Percentiles rank a stretch among this genome's conserved stretches.
Evolutionary conservation across 1,140 invertebrate species (phyloP).

Genomic region (Drosophila dunni): DNA sequence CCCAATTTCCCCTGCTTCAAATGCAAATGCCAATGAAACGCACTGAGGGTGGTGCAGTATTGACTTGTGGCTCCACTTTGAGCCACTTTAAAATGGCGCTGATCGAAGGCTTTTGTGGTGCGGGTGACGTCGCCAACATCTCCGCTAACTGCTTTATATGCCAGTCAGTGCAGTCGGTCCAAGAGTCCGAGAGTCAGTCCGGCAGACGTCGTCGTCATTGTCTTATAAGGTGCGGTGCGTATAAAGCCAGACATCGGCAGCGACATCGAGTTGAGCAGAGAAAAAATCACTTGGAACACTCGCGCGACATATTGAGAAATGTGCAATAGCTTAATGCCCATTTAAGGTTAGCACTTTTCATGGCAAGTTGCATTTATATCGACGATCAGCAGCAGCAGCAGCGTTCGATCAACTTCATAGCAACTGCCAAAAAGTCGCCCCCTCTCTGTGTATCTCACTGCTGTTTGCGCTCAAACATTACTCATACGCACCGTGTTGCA

Average conservation of each 20-base stretch:
- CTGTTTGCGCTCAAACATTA: slow-evolving; percentile 23
- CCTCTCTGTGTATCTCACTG: neutral
- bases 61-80: slow-evolving; percentile 11
- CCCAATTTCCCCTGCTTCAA: neutral
- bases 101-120: slow-evolving; percentile 38
- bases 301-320: slow-evolving; percentile 84
- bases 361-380: slow-evolving; percentile 84
- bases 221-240: slow-evolving; percentile 80
- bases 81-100: slow-evolving; percentile 53
- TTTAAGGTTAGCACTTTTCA: slow-evolving; percentile 82
- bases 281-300: slow-evolving; percentile 80
- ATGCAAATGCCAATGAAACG: slow-evolving; percentile 44
- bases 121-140: slow-evolving; percentile 43
- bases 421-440: slow-evolving; percentile 15
- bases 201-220: slow-evolving; percentile 69
- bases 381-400: slow-evolving; percentile 59
- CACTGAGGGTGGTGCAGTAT: slow-evolving; percentile 33
- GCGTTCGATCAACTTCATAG: slow-evolving; percentile 56
- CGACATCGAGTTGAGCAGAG: slow-evolving; percentile 46
- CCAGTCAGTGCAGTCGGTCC: slow-evolving; percentile 50
- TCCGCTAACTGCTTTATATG: slow-evolving; percentile 68
- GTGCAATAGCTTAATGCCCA: slow-evolving; percentile 84
- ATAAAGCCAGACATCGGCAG: slow-evolving; percentile 68
- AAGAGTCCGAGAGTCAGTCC: slow-evolving; percentile 31
- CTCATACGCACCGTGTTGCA: slow-evolving; percentile 45